Base-by-base conservation (phyloP, 2,888 invertebrate genomes). In the Epinotia nisella region DNA sequence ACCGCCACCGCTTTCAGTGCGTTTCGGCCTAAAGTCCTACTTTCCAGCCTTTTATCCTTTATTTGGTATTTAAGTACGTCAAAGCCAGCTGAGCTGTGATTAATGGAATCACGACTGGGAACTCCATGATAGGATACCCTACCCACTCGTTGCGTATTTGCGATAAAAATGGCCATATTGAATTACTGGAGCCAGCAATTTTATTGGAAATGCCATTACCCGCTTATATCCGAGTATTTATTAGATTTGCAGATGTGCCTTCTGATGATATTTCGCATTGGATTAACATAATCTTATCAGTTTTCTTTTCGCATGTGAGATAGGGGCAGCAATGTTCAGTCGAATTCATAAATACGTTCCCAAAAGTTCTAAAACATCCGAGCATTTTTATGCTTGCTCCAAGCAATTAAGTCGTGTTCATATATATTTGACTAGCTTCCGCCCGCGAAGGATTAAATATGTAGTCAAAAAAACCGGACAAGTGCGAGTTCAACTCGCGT, bases 31-130 rank as follows among this genome's bases (percentile, higher is more conserved):
- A 29, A 29, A 62, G 11, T 17, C n/a, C 17, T 35, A 59, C 17
- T 65, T 17, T 51, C 39, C 21, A 10, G 29, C 5, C n/a, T 49
- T 45, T 13, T 29, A 53, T 53, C 53, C 39, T 53, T 65, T 53
- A 65, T 64, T 35, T 5, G 29, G 19, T 19, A 64, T 65, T 65
- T 65, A 21, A n/a, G n/a, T n/a, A n/a, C 17, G 65, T 39, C 53
- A 65, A 49, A 64, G 53, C 13, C 39, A 9, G 35, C 19, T 21
- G 53, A 17, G 53, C 53, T n/a, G 19, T 39, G 65, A 10, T 55
- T 65, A 65, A 65, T 53, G 35, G 53, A 51, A 65, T 65, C 13
- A 53, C 39, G 65, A 19, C 21, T 15, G 51, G 17, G 53, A 35
- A 15, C 15, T 21, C 56, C 1, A 7, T 11, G 56, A 24, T 15